phyloP scores from a whole-genome alignment of 1,140 invertebrate genomes.

The Panulirus ornatus region DNA sequence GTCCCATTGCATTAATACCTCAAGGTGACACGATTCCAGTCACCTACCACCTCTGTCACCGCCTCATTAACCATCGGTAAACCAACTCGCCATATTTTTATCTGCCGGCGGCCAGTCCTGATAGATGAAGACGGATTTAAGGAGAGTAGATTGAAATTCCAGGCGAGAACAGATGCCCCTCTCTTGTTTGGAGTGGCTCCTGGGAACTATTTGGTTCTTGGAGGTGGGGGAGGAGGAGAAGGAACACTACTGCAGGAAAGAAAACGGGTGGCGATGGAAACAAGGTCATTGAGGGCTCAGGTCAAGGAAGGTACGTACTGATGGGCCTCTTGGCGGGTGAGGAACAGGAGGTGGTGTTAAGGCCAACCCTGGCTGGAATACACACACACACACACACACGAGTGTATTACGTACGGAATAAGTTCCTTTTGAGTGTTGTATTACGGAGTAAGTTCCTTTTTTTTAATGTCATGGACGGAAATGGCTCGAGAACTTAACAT shows the following conservation, averaged over 20 bases:
- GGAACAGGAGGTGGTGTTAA: neutral
- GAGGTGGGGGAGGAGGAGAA: no score
- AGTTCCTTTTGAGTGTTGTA: constrained; percentile 14
- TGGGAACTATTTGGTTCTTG: constrained; percentile 64
- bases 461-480: no score
- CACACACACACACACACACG: no score
- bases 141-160: constrained; percentile 58
- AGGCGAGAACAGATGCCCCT: constrained; percentile 50
- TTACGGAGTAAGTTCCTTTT: constrained; percentile 25
- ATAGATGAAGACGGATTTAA: constrained; percentile 72
- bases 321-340: neutral
- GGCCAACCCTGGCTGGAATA: neutral
- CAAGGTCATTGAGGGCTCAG: constrained; percentile 66
- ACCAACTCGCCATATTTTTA: constrained; percentile 61
- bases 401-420: constrained; percentile 17
- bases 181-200: constrained; percentile 1
- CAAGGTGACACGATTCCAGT: constrained; percentile 27
- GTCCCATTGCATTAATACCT: constrained; percentile 7
- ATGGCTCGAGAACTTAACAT: constrained; percentile 26
- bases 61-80: constrained; percentile 65
- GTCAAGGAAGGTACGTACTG: constrained; percentile 49
- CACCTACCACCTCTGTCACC: constrained; percentile 57
- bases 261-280: constrained; percentile 52
- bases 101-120: constrained; percentile 51
- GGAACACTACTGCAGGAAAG: constrained; percentile 49